These are phyloP conservation scores for Halictus rubicundus DNA, from an alignment of 1,140 invertebrate genomes.

Conservation along the genomic window DNA sequence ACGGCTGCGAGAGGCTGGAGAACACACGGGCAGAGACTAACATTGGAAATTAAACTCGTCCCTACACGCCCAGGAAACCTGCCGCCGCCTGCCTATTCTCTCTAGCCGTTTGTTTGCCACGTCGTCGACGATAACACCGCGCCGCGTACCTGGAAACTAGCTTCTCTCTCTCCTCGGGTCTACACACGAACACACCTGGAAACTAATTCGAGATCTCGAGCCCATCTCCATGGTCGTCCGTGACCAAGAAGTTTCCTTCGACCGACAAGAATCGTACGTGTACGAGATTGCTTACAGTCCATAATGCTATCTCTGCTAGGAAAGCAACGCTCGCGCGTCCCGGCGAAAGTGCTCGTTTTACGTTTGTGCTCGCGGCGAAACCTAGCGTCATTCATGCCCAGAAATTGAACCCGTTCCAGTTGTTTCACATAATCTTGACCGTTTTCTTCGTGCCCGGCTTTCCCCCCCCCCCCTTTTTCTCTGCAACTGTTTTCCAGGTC, in stretches of 20 bases:
- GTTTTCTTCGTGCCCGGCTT: not conserved
- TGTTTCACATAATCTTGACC: constrained; percentile 7
- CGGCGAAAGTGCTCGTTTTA: constrained; percentile 26
- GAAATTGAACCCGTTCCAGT: not conserved
- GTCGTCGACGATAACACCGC: constrained; percentile 20
- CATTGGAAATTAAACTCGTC: constrained; percentile 53
- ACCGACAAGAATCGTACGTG: constrained; percentile 37
- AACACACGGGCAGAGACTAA: constrained; percentile 21
- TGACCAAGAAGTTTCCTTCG: constrained; percentile 29
- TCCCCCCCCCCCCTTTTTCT: not conserved
- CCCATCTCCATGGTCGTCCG: constrained; percentile 10
- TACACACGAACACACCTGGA: constrained; percentile 3
- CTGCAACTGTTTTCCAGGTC: not conserved
- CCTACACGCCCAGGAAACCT: constrained; percentile 6
- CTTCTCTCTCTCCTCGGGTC: too few relatives aligned
- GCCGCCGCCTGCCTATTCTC: not conserved
- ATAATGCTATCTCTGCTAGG: constrained; percentile 9
- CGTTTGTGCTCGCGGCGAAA: constrained; percentile 7
- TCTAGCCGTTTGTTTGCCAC: constrained; percentile 16
- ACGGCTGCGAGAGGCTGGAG: constrained; percentile 9
- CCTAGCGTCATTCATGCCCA: constrained; percentile 4
- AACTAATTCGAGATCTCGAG: constrained; percentile 32
- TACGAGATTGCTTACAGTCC: constrained; percentile 21
- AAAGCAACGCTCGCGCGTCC: not conserved
- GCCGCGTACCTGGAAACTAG: constrained; percentile 13